phyloP scores from a whole-genome alignment of 1,140 invertebrate genomes.

The Drosophila setifemur region DNA sequence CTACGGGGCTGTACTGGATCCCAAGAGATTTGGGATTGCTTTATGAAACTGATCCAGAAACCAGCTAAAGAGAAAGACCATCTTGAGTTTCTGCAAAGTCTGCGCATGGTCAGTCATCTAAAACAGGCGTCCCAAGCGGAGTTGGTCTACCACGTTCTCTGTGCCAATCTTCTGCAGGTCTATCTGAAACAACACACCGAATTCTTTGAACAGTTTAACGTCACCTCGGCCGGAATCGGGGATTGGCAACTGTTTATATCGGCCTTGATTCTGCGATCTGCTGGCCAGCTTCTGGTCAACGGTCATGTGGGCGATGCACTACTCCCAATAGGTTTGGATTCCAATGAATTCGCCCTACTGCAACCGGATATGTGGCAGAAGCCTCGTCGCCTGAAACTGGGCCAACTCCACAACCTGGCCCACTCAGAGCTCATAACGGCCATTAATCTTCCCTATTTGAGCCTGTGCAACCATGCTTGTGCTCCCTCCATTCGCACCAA shows the following conservation, averaged over 20 bases:
- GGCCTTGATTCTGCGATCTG: constrained; percentile 55
- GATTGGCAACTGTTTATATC: constrained; percentile 53
- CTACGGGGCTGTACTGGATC: background rate
- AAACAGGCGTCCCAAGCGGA: constrained; percentile 23
- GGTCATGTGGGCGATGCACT: constrained; percentile 55
- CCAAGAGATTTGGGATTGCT: constrained; percentile 30
- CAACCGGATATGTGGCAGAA: constrained; percentile 45
- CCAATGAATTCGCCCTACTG: constrained; percentile 39
- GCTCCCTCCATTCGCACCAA: constrained; percentile 33
- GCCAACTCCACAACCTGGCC: constrained; percentile 49
- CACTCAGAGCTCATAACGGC: constrained; percentile 23
- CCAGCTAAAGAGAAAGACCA: background rate
- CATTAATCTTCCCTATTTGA: constrained; percentile 69
- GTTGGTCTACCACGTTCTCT: constrained; percentile 48
- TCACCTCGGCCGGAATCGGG: background rate
- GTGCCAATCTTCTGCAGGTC: constrained; percentile 53
- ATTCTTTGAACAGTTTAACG: constrained; percentile 36
- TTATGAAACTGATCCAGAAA: constrained; percentile 5
- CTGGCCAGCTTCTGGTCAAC: constrained; percentile 60
- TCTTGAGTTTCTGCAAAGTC: constrained; percentile 28
- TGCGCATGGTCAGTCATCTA: constrained; percentile 59
- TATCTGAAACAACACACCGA: constrained; percentile 52
- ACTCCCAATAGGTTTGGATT: background rate
- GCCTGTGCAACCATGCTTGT: constrained; percentile 69
- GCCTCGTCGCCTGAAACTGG: constrained; percentile 39